Conservation (phyloP, 35 echinoderm and acorn worm genomes). For the Apostichopus japonicus region DNA sequence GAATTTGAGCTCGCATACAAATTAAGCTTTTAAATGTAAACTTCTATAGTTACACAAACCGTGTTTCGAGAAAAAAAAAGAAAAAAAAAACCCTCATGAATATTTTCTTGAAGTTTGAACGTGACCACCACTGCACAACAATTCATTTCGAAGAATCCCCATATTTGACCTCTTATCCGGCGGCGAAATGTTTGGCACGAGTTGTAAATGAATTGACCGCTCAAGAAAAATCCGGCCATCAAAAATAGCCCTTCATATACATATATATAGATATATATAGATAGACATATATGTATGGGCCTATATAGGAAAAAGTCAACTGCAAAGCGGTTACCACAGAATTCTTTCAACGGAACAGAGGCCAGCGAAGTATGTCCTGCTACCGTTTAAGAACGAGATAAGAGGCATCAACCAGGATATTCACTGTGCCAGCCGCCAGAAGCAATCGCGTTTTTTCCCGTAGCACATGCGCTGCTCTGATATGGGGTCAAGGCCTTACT, state of each 20-base stretch:
- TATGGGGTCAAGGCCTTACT: constrained; percentile 34
- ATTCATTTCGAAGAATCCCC: constrained; percentile 16
- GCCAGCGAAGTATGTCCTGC: constrained; percentile 26
- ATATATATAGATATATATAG: too few species aligned
- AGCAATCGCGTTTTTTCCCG: neutral
- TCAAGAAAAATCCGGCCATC: constrained; percentile 35
- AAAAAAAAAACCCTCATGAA: neutral
- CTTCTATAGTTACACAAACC: neutral
- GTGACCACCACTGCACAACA: constrained; percentile 30
- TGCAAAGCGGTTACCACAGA: constrained; percentile 18
- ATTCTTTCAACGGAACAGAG: constrained; percentile 35
- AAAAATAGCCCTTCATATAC: neutral
- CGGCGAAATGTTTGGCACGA: constrained; percentile 25
- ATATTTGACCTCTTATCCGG: constrained; percentile 40
- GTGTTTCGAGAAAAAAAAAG: neutral
- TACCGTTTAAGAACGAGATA: neutral
- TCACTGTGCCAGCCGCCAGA: neutral
- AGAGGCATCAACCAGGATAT: neutral
- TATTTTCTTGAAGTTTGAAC: neutral
- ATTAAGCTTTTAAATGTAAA: neutral
- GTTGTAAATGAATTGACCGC: constrained; percentile 18
- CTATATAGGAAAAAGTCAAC: neutral
- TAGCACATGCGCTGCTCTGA: neutral
- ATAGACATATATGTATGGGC: too few species aligned
- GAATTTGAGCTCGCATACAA: constrained; percentile 18